Evolutionary conservation across 2,113 vertebrate species (phyloP).

Genomic region (Pongo abelii): DNA sequence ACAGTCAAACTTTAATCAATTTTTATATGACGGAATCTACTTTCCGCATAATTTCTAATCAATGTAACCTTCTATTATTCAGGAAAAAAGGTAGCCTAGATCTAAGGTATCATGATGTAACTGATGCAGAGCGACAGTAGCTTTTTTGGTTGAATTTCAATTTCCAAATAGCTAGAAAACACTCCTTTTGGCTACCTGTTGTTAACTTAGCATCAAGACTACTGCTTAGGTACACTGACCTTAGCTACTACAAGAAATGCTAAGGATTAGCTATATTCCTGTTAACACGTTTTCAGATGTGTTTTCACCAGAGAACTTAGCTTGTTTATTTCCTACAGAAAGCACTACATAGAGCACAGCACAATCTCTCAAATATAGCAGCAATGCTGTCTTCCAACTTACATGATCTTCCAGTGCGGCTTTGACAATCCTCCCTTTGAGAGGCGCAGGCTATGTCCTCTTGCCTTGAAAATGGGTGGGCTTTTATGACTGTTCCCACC

Average conservation of each 20-base stretch:
- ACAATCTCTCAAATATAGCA: neutral
- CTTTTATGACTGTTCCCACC: neutral
- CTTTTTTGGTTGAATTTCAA: neutral
- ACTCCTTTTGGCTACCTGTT: neutral
- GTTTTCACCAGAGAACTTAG: neutral
- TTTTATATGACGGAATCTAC: constrained; percentile 28
- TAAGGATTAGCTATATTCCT: neutral
- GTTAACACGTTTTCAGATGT: neutral
- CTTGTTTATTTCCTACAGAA: constrained; percentile 24
- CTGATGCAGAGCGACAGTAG: neutral
- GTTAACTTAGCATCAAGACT: neutral
- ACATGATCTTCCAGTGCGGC: neutral
- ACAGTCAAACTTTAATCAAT: neutral
- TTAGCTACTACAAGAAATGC: neutral
- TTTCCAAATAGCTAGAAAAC: constrained; percentile 19
- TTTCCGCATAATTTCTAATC: neutral
- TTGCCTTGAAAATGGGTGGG: neutral
- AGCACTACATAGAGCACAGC: neutral
- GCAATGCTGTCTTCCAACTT: neutral
- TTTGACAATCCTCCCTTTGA: neutral
- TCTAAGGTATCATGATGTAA: neutral
- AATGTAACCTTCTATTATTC: neutral
- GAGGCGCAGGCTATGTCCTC: neutral
- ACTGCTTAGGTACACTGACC: neutral
- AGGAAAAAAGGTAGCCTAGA: neutral